These are phyloP conservation scores for Drosophila meridionalis DNA, from an alignment of 2,888 invertebrate species.

Conservation along the genomic window DNA sequence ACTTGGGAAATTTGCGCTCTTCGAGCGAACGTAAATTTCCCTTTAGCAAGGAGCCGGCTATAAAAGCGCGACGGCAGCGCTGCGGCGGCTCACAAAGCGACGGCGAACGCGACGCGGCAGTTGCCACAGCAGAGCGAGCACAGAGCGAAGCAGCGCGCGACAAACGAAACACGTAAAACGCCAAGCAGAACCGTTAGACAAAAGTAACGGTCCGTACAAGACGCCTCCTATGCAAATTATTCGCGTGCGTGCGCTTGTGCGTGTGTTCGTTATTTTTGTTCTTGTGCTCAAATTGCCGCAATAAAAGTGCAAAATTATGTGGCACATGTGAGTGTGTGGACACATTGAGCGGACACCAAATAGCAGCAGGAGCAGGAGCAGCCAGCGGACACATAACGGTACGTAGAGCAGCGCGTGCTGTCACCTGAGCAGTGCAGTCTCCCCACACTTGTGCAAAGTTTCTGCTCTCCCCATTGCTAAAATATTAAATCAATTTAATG, in stretches of 20 bases:
- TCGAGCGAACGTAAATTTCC: slow-evolving; percentile 35
- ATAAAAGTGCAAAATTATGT: slow-evolving; percentile 40
- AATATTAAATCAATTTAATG: slow-evolving; percentile 6
- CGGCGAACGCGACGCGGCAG: slow-evolving; percentile 56
- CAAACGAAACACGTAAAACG: slow-evolving; percentile 33
- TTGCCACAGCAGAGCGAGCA: slow-evolving; percentile 6
- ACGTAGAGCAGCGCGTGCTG: slow-evolving; percentile 23
- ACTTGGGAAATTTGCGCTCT: slow-evolving; percentile 15
- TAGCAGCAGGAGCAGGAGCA: neutral
- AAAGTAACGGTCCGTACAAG: slow-evolving; percentile 28
- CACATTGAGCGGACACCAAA: slow-evolving; percentile 10
- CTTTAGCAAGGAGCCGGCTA: slow-evolving; percentile 42
- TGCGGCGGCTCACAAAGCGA: slow-evolving; percentile 48
- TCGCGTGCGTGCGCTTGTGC: slow-evolving; percentile 2
- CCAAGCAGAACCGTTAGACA: slow-evolving; percentile 15
- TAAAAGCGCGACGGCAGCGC: slow-evolving; percentile 51
- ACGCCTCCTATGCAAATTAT: slow-evolving; percentile 23
- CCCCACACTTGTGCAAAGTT: neutral
- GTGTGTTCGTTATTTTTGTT: slow-evolving; percentile 24
- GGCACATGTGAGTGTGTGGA: slow-evolving; percentile 37
- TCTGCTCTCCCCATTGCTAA: neutral
- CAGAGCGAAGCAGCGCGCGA: slow-evolving; percentile 9
- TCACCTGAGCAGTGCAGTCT: neutral
- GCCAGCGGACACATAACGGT: slow-evolving; percentile 21
- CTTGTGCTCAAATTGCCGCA: slow-evolving; percentile 29